Conservation (phyloP, 2,888 invertebrate species). For the Troides aeacus region DNA sequence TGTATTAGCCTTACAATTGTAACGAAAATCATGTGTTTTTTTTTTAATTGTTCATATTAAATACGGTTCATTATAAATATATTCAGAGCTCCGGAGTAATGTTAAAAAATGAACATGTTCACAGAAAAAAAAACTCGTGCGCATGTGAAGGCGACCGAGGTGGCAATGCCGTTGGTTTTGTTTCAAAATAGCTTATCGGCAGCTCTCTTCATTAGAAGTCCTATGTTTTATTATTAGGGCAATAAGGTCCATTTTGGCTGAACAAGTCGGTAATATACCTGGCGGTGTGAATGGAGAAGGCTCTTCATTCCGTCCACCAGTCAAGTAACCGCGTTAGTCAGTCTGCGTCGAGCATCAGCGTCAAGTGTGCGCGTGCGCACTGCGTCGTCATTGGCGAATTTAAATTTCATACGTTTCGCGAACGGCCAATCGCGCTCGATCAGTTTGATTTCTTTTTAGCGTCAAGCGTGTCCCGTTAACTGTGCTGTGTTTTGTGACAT, state of each 20-base stretch:
- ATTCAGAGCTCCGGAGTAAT: constrained; percentile 32
- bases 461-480: constrained; percentile 63
- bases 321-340: constrained; percentile 67
- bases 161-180: constrained; percentile 48
- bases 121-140: constrained; percentile 72
- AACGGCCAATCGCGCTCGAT: constrained; percentile 68
- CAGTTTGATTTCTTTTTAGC: constrained; percentile 65
- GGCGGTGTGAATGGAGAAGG: constrained; percentile 71
- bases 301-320: constrained; percentile 61
- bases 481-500: constrained; percentile 68
- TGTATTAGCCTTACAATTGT: too few relatives aligned
- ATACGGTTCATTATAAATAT: not conserved
- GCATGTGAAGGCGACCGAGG: constrained; percentile 75
- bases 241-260: constrained; percentile 38
- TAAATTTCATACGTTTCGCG: constrained; percentile 63
- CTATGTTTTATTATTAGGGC: constrained; percentile 24
- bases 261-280: constrained; percentile 44
- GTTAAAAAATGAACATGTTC: constrained; percentile 52
- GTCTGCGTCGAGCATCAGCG: constrained; percentile 64
- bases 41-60: too few relatives aligned
- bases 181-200: constrained; percentile 42
- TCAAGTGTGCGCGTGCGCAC: constrained; percentile 58
- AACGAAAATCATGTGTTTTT: too few relatives aligned
- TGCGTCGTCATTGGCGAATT: constrained; percentile 52
- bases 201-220: constrained; percentile 6